Evolutionary conservation across 2,888 invertebrate species (phyloP).

Genomic region (Emmelina monodactyla): DNA sequence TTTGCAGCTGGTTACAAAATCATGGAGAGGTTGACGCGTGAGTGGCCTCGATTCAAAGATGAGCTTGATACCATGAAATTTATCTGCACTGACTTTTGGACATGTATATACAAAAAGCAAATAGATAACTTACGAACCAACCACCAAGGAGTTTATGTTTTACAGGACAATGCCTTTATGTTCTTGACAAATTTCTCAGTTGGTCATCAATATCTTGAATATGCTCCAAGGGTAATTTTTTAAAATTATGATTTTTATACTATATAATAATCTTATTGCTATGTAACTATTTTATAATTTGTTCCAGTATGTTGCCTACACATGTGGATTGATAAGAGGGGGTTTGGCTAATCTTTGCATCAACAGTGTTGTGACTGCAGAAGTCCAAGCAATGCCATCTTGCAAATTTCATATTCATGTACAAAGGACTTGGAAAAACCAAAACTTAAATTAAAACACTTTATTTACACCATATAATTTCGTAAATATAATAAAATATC

Average conservation of each 20-base stretch:
- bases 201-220: constrained; percentile 90
- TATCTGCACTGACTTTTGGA: constrained; percentile 99
- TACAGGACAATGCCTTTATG: constrained; percentile 95
- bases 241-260: background rate
- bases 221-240: constrained; percentile 80
- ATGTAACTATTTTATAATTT: too few species aligned
- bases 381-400: constrained; percentile 90
- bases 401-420: constrained; percentile 94
- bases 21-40: constrained; percentile 87
- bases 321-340: constrained; percentile 94
- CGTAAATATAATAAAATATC: background rate
- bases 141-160: constrained; percentile 97
- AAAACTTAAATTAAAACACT: background rate
- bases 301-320: constrained; percentile 86
- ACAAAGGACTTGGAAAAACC: constrained; percentile 66
- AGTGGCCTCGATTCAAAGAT: constrained; percentile 93
- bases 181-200: constrained; percentile 88
- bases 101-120: constrained; percentile 96
- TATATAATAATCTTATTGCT: background rate
- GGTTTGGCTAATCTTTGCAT: constrained; percentile 94
- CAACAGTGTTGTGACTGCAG: constrained; percentile 93
- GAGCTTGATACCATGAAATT: constrained; percentile 98
- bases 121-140: constrained; percentile 97
- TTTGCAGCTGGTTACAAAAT: constrained; percentile 85
- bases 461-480: background rate